Conservation (phyloP, 30 jellyfish, hydroid and myxozoan genomes). For the Clytia hemisphaerica region DNA sequence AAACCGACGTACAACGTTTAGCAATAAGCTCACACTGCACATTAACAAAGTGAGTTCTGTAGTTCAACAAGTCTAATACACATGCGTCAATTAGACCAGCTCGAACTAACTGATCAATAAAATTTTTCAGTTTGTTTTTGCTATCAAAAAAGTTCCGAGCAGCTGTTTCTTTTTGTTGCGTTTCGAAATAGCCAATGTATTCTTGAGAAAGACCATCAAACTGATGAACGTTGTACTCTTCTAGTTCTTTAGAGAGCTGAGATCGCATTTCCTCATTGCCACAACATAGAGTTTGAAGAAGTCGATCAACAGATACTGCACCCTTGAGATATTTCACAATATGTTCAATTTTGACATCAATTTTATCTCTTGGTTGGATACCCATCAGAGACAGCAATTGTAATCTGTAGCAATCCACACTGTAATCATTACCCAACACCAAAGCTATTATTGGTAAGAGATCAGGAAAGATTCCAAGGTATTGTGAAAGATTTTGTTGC, state of each 20-base stretch:
- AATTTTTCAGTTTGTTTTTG: neutral
- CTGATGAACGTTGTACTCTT: too few species aligned
- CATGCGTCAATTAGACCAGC: neutral
- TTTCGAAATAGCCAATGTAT: too few species aligned
- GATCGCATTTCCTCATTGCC: neutral
- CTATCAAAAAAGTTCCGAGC: neutral
- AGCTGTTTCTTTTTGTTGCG: too few species aligned
- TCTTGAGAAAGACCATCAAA: too few species aligned
- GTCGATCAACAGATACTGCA: too few species aligned
- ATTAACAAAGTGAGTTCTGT: neutral
- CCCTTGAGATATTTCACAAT: too few species aligned
- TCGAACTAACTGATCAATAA: neutral
- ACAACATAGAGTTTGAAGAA: neutral
- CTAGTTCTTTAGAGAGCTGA: conserved; percentile 3
- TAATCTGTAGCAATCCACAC: neutral
- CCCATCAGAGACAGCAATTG: too few species aligned
- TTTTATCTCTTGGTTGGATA: too few species aligned
- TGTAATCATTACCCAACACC: conserved; percentile 39
- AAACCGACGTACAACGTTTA: neutral
- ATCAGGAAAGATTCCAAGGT: neutral
- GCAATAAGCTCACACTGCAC: conserved; percentile 22
- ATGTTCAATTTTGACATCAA: too few species aligned
- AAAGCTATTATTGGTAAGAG: conserved; percentile 28
- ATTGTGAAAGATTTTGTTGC: neutral
- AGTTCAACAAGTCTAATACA: conserved; percentile 6